Conservation (phyloP, 2,113 vertebrate genomes). For the Erythrocebus patas region DNA sequence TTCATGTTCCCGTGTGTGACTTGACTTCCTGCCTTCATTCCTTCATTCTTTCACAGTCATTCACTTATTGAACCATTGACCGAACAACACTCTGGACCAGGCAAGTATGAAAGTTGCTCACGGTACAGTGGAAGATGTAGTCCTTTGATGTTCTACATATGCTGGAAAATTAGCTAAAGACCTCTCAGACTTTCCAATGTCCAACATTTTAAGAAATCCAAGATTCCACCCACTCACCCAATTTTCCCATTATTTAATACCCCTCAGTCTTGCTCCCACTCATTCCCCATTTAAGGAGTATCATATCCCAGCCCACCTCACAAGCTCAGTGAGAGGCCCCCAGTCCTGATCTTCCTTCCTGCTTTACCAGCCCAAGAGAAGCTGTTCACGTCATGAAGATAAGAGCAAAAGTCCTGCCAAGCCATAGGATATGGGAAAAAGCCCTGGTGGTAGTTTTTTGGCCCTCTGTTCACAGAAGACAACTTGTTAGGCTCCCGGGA, state of each 20-base stretch:
- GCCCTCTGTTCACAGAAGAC: conserved; percentile 36
- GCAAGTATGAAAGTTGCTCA: neutral
- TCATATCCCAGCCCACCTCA: neutral
- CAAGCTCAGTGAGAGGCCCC: neutral
- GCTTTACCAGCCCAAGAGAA: neutral
- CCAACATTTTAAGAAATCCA: conserved; percentile 29
- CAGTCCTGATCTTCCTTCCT: neutral
- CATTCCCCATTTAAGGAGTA: neutral
- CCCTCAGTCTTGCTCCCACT: neutral
- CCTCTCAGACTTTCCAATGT: conserved; percentile 1
- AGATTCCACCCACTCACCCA: neutral
- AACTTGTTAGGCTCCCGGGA: conserved; percentile 24
- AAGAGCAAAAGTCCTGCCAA: conserved; percentile 49
- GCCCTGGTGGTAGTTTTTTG: neutral
- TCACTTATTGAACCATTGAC: neutral
- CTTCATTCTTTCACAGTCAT: neutral
- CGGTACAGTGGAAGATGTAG: neutral
- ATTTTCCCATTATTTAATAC: neutral
- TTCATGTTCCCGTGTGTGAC: neutral
- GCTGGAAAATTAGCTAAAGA: neutral
- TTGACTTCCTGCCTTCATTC: neutral
- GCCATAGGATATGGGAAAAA: neutral
- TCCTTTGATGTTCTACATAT: neutral
- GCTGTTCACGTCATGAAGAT: neutral
- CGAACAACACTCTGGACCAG: neutral